Percentiles rank a stretch among this genome's conserved stretches.
These are phyloP conservation scores for Ceuthmochares aereus DNA, from an alignment of 2,113 vertebrate genomes.

Conservation along the genomic window DNA sequence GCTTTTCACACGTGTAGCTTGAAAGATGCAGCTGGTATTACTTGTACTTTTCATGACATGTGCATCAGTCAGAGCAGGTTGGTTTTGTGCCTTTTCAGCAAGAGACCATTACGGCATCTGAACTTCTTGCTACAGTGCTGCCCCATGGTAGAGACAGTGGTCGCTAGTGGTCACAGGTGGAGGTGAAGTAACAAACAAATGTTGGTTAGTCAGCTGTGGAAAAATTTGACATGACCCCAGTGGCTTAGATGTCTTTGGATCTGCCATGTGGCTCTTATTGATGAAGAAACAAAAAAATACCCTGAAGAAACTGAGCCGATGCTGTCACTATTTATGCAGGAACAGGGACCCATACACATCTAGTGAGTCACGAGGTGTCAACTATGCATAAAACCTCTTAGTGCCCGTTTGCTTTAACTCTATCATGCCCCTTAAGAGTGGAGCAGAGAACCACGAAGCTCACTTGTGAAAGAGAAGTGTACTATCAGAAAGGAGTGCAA, in stretches of 20 bases:
- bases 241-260: not conserved
- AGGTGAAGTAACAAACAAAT: not conserved
- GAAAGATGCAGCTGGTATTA: conserved; percentile 9
- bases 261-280: not conserved
- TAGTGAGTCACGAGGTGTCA: not conserved
- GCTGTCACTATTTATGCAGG: fast-evolving
- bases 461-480: not conserved
- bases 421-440: not conserved
- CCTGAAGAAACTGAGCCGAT: not conserved
- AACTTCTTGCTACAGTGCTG: not conserved
- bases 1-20: not conserved
- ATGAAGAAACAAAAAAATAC: not conserved
- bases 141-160: not conserved
- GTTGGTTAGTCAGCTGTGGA: not conserved
- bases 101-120: not conserved
- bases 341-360: not conserved
- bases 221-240: not conserved
- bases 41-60: not conserved
- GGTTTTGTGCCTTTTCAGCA: not conserved
- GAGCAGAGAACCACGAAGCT: not conserved
- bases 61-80: not conserved
- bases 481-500: not conserved
- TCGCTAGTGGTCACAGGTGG: not conserved
- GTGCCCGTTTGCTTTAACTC: not conserved
- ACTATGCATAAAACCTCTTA: not conserved